These are phyloP conservation scores for Meandrina meandrites DNA, from an alignment of 92 coral and sea anemone species.

Conservation along the genomic window DNA sequence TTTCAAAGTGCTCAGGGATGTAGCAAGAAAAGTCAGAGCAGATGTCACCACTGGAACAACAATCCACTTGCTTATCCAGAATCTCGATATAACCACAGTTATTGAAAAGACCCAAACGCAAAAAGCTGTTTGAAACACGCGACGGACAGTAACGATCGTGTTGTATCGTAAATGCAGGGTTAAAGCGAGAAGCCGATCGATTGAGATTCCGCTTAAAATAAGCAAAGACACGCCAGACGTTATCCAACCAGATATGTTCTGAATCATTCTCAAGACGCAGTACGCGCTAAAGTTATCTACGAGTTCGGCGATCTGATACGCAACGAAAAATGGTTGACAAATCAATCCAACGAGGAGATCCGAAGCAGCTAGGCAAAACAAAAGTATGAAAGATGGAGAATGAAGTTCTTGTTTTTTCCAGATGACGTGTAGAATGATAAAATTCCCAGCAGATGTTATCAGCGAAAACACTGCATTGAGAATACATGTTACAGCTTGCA, in stretches of 20 bases:
- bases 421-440: slow-evolving; percentile 17
- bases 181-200: slow-evolving; percentile 48
- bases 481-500: not conserved
- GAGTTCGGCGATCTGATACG: slow-evolving; percentile 33
- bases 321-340: slow-evolving; percentile 31
- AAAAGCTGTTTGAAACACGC: not conserved
- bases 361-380: slow-evolving; percentile 30
- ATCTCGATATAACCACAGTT: not conserved
- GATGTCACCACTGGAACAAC: slow-evolving; percentile 4
- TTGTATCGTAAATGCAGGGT: slow-evolving; percentile 41
- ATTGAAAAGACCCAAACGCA: slow-evolving; percentile 13
- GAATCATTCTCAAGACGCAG: slow-evolving; percentile 25
- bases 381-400: slow-evolving; percentile 40
- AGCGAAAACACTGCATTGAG: slow-evolving; percentile 26
- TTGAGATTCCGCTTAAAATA: slow-evolving; percentile 9
- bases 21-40: not conserved
- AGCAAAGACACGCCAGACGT: slow-evolving; percentile 42
- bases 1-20: not conserved
- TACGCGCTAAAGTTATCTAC: not conserved
- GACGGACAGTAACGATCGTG: slow-evolving; percentile 17
- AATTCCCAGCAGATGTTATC: slow-evolving; percentile 6
- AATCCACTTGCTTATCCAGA: slow-evolving; percentile 22
- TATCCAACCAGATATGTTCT: slow-evolving; percentile 24
- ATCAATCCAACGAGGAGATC: slow-evolving; percentile 39
- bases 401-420: slow-evolving; percentile 1